Evolutionary conservation across 2,797 vertebrate species (phyloP).

Genomic region (Lindbergichthys nudifrons): DNA sequence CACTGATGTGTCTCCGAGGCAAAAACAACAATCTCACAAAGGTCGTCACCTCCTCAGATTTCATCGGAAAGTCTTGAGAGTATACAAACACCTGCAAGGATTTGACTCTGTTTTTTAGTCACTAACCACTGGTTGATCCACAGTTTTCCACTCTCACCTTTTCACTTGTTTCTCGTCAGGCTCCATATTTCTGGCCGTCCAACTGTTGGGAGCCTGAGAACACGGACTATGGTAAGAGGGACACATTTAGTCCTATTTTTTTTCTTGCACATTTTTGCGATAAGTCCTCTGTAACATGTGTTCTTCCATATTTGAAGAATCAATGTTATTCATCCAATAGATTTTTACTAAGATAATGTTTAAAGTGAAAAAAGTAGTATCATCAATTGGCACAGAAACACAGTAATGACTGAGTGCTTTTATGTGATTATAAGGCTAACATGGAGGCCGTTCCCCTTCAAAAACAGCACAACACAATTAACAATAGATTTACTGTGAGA

Average conservation of each 20-base stretch:
- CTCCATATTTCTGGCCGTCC: conserved; percentile 98
- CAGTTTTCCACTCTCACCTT: neutral
- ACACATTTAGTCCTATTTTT: neutral
- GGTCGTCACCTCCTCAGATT: conserved; percentile 16
- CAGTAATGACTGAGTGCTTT: neutral
- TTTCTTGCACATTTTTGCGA: neutral
- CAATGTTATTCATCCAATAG: neutral
- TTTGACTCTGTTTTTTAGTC: conserved; percentile 12
- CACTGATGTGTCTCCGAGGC: conserved; percentile 18
- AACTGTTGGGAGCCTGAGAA: conserved; percentile 99
- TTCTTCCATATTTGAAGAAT: neutral
- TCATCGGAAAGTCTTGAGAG: neutral
- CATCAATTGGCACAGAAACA: neutral
- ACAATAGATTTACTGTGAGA: neutral
- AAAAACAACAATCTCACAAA: conserved; percentile 27
- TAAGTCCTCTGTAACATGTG: neutral
- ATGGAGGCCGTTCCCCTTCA: neutral
- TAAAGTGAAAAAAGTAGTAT: neutral
- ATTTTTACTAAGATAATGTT: neutral
- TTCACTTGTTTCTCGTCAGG: conserved; percentile 76
- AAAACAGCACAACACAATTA: neutral
- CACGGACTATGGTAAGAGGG: conserved; percentile 94
- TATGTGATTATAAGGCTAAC: neutral
- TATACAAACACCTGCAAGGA: neutral
- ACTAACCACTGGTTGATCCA: neutral